These are phyloP conservation scores for Rhopalosiphum maidis DNA, from an alignment of 1,140 invertebrate genomes.

Conservation along the genomic window DNA sequence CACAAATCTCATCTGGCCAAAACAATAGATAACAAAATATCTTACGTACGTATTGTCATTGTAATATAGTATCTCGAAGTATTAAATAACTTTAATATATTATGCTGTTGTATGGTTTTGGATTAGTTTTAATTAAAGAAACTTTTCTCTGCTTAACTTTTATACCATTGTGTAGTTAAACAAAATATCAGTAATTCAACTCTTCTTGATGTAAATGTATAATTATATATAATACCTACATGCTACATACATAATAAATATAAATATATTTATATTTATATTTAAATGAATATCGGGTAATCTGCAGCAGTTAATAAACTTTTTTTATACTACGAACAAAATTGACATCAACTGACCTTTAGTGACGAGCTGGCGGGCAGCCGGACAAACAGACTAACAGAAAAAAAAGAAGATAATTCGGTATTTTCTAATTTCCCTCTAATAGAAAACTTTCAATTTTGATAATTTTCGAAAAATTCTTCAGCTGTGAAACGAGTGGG, in stretches of 20 bases:
- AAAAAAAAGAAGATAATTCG: neutral
- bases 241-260: no score
- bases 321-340: neutral
- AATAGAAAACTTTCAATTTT: slow-evolving; percentile 40
- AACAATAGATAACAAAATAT: slow-evolving; percentile 27
- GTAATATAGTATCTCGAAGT: neutral
- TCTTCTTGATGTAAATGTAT: neutral
- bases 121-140: neutral
- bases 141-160: neutral
- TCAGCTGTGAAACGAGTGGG: neutral
- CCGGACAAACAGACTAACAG: neutral
- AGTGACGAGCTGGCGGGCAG: neutral
- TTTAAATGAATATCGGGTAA: neutral
- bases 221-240: neutral
- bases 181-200: neutral
- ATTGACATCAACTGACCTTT: neutral
- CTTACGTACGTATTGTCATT: neutral
- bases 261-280: no score
- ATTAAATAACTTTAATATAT: neutral
- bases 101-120: neutral
- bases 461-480: slow-evolving; percentile 36
- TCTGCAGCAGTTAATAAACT: neutral
- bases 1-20: neutral
- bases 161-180: neutral
- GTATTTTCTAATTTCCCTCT: slow-evolving; percentile 45